Percentiles rank a stretch among this genome's conserved stretches.
Evolutionary conservation across 2,888 invertebrate genomes (phyloP).

Genomic region (Maniola hyperantus): DNA sequence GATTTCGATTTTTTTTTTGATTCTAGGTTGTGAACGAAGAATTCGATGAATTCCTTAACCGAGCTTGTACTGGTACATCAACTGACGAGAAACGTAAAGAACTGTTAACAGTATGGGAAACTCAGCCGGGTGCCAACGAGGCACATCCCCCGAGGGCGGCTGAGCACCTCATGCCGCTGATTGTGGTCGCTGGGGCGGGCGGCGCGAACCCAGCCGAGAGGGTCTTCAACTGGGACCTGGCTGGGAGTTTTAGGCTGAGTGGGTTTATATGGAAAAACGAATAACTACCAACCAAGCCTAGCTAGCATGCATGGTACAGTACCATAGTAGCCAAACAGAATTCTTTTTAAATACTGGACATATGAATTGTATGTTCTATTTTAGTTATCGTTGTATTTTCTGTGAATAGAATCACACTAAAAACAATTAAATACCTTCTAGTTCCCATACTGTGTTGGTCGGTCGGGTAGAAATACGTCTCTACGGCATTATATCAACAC

Average conservation of each 20-base stretch:
- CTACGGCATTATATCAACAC: no score
- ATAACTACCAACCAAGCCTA: slow-evolving; percentile 31
- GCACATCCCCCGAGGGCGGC: slow-evolving; percentile 69
- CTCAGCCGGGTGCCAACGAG: slow-evolving; percentile 63
- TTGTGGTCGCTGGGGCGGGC: slow-evolving; percentile 72
- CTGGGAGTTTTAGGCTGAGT: slow-evolving; percentile 65
- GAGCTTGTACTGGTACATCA: slow-evolving; percentile 65
- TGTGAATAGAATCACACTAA: no score
- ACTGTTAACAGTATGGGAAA: slow-evolving; percentile 60
- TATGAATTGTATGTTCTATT: no score
- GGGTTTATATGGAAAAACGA: slow-evolving; percentile 71
- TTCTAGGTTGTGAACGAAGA: slow-evolving; percentile 60
- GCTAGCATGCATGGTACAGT: no score
- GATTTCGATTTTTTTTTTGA: neutral
- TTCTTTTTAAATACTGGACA: no score
- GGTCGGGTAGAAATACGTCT: no score
- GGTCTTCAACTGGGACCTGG: slow-evolving; percentile 75
- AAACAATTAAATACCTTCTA: no score
- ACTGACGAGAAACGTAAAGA: slow-evolving; percentile 56
- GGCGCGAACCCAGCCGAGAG: slow-evolving; percentile 60
- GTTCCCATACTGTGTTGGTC: no score
- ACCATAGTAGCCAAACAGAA: no score
- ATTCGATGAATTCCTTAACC: slow-evolving; percentile 69
- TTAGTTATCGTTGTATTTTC: no score
- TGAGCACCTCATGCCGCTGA: slow-evolving; percentile 74